Evolutionary conservation across 2,113 vertebrate genomes (phyloP).

Genomic region (Macrotis lagotis): DNA sequence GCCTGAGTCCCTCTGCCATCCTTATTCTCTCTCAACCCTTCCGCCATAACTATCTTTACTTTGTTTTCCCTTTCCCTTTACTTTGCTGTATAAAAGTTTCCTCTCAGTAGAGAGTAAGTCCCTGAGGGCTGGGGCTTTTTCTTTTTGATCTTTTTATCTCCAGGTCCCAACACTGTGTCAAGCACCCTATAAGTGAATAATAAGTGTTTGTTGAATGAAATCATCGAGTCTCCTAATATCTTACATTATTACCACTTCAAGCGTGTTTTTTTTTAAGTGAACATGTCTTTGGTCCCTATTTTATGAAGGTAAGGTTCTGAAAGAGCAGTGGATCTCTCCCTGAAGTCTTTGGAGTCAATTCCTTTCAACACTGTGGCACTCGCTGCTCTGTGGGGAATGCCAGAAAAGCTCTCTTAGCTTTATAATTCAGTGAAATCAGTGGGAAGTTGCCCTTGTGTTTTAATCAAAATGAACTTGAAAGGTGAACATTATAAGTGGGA

Average conservation of each 20-base stretch:
- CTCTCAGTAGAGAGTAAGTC: background rate
- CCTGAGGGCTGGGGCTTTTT: background rate
- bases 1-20: background rate
- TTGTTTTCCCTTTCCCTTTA: background rate
- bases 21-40: too few species aligned
- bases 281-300: background rate
- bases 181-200: background rate
- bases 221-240: background rate
- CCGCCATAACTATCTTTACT: too few species aligned
- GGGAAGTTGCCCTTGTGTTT: conserved; percentile 84
- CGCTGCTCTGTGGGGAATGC: conserved; percentile 42
- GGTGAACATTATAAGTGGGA: conserved; percentile 87
- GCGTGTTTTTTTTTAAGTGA: background rate
- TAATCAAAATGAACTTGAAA: conserved; percentile 91
- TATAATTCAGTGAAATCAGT: conserved; percentile 74
- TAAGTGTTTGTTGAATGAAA: background rate
- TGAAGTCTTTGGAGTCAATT: background rate
- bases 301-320: conserved; percentile 4
- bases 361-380: conserved; percentile 36
- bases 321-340: conserved; percentile 33
- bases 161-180: background rate
- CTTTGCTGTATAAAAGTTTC: background rate
- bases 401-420: conserved; percentile 72
- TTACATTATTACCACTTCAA: conserved; percentile 1
- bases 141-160: background rate